Conservation (phyloP, 2,797 vertebrate species). For the Melanotaenia boesemani region DNA sequence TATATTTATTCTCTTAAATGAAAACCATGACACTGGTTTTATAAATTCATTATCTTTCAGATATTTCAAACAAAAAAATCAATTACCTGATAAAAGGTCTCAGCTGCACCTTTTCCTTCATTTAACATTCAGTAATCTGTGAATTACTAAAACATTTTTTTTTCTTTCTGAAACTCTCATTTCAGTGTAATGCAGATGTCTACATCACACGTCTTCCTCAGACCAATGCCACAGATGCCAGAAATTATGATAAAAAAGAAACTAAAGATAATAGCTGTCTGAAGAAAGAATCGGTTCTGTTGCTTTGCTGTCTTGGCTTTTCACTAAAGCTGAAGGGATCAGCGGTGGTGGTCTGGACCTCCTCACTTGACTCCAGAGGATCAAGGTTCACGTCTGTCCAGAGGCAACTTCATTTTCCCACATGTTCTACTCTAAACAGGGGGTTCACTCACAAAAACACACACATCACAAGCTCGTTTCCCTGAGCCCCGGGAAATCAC, state of each 20-base stretch:
- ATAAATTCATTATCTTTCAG: too few species aligned
- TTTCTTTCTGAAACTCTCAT: not conserved
- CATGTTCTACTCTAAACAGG: slow-evolving; percentile 52
- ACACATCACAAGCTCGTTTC: slow-evolving; percentile 20
- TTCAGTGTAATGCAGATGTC: not conserved
- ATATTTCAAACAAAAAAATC: too few species aligned
- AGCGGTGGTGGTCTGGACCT: slow-evolving; percentile 61
- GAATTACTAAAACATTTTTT: not conserved
- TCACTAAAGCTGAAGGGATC: slow-evolving; percentile 59
- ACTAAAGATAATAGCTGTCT: not conserved
- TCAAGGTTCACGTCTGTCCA: slow-evolving; percentile 61
- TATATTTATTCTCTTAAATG: too few species aligned
- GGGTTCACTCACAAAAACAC: slow-evolving; percentile 31
- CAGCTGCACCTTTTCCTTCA: not conserved
- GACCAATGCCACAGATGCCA: not conserved
- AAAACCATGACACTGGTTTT: too few species aligned
- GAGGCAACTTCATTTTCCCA: slow-evolving; percentile 68
- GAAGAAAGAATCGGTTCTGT: slow-evolving; percentile 28
- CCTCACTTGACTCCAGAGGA: slow-evolving; percentile 61
- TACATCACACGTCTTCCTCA: not conserved
- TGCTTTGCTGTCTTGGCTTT: slow-evolving; percentile 32
- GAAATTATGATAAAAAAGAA: not conserved
- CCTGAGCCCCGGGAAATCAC: slow-evolving; percentile 41
- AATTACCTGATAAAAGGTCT: not conserved
- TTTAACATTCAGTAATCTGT: not conserved